Conservation (phyloP, 2,797 vertebrate species). For the Columba guinea region DNA sequence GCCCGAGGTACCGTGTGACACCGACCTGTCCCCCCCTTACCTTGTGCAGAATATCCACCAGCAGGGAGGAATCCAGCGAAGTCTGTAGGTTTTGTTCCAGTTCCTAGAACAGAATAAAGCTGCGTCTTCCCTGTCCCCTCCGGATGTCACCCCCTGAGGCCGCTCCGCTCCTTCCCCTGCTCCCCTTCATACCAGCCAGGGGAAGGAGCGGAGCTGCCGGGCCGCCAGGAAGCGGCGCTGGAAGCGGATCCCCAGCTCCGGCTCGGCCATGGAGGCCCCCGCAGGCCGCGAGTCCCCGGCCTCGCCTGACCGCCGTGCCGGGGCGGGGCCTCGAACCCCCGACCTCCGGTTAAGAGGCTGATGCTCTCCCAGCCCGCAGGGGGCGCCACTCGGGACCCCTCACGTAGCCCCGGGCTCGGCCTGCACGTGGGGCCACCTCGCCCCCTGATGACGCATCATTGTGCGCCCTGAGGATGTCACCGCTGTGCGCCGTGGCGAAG, state of each 20-base stretch:
- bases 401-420: no score
- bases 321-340: neutral
- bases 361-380: neutral
- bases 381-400: no score
- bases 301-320: neutral
- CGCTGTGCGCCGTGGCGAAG: neutral
- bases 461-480: accelerated
- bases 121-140: no score
- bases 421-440: no score
- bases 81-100: conserved; percentile 20
- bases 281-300: no score
- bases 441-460: neutral
- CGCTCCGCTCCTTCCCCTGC: neutral
- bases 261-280: neutral
- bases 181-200: conserved; percentile 21
- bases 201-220: neutral
- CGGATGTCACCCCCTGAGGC: accelerated
- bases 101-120: conserved; percentile 5
- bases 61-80: neutral
- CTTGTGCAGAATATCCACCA: conserved; percentile 49
- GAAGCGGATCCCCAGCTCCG: neutral
- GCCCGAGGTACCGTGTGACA: neutral
- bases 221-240: conserved; percentile 42
- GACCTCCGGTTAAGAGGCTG: accelerated
- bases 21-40: neutral